Evolutionary conservation across 2,888 invertebrate species (phyloP), one percentile per base, ranked within the genome.

Genomic region (Rotaria socialis): DNA sequence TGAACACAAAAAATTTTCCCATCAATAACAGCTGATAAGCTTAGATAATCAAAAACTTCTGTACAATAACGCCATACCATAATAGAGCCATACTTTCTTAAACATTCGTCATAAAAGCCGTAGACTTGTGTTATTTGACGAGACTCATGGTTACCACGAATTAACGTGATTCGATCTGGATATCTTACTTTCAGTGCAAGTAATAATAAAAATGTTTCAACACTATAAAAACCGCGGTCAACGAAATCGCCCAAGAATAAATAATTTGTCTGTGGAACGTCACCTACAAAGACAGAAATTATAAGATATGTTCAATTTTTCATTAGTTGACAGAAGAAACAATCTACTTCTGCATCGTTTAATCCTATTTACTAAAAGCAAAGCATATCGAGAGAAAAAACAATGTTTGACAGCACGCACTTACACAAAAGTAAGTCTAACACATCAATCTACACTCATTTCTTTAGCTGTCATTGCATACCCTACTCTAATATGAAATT

Each of bases 1-100:
- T 99, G 99, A 85, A 99, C 99, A 92, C 99, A 99, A 92, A 99
- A 99, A 92, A 99, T 87, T 92, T 96, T 95, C 60, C 96, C 96
- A 92, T 98, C 97, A 89, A 98, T 97, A 88, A 98, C 96, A 14
- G 97, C 97, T 4, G 97, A 96, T 85, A 98, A 92, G 85, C 96
- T 96, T 87, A 98, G 93, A 92, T 97, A 99, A 92, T 98, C 97
- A 91, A 98, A 98, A 89, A 98, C 97, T 93, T 99, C 99, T 88
- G 98, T 99, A 92, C 99, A 99, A 91, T 97, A 97, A 90, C 98
- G 94, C 99, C 99, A 99, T 7, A 99, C 99, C 88, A 96, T 96
- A 87, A 97, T 95, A 87, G 96, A 96, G 84, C 98, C 98, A 92
- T 99, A 99, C 93, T 99, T 99, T 88, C 99, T 94, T 89, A 98